Conservation (phyloP, 2,888 invertebrate species). For the Sussaba pulchella region DNA sequence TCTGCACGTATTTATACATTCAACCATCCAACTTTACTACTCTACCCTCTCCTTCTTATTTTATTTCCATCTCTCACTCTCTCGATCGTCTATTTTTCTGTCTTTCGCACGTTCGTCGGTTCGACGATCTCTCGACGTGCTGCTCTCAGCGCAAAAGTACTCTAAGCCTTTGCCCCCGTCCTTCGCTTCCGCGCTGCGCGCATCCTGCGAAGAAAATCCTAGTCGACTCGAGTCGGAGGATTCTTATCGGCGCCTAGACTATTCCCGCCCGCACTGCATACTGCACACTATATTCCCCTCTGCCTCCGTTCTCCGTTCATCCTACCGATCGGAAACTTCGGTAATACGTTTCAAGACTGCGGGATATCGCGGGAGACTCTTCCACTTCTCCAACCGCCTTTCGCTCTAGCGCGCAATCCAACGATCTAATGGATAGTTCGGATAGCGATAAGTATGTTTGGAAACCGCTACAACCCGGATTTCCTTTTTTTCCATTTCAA, state of each 20-base stretch:
- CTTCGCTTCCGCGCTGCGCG: slow-evolving; percentile 8
- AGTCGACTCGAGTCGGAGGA: slow-evolving; percentile 61
- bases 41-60: slow-evolving; percentile 53
- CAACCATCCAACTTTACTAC: slow-evolving; percentile 51
- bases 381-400: slow-evolving; percentile 44
- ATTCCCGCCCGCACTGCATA: slow-evolving; percentile 54
- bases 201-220: slow-evolving; percentile 58
- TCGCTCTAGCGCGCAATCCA: slow-evolving; percentile 51
- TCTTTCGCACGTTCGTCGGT: slow-evolving; percentile 56
- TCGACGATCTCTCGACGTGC: slow-evolving; percentile 59
- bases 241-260: slow-evolving; percentile 66
- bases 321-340: slow-evolving; percentile 66
- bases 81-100: slow-evolving; percentile 11
- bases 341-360: slow-evolving; percentile 65
- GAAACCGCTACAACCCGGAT: slow-evolving; percentile 61
- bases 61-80: slow-evolving; percentile 52
- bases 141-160: slow-evolving; percentile 61
- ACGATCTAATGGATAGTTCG: slow-evolving; percentile 64
- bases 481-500: slow-evolving; percentile 48
- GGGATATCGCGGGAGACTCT: slow-evolving; percentile 57
- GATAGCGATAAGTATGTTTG: slow-evolving; percentile 66
- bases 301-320: slow-evolving; percentile 44
- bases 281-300: slow-evolving; percentile 45
- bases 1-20: slow-evolving; percentile 21
- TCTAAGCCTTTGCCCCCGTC: slow-evolving; percentile 61